These are phyloP conservation scores for Phrynosoma platyrhinos DNA, from an alignment of 2,113 vertebrate species.

Conservation along the genomic window DNA sequence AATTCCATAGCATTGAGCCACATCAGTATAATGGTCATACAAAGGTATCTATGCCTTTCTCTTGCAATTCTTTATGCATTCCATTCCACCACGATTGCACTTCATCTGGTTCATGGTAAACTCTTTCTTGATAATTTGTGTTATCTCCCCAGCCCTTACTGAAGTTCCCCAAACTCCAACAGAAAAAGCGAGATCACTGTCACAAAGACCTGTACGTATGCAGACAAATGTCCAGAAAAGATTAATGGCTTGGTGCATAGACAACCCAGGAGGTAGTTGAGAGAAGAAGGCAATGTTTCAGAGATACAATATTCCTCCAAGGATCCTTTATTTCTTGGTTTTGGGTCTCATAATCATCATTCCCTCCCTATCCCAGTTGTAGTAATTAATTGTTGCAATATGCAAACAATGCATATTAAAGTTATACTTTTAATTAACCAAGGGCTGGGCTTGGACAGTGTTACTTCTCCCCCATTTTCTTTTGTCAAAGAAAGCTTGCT, in stretches of 20 bases:
- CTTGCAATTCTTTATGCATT: too few relatives aligned
- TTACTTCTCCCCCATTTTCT: background rate
- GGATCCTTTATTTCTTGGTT: background rate
- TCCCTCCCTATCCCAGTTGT: too few relatives aligned
- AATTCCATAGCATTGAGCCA: too few relatives aligned
- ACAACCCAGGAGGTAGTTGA: background rate
- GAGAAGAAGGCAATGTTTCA: background rate
- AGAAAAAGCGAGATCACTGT: too few relatives aligned
- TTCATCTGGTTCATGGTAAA: too few relatives aligned
- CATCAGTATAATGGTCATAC: too few relatives aligned
- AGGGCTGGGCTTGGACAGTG: background rate
- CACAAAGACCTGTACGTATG: too few relatives aligned
- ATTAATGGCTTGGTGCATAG: background rate
- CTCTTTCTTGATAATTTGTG: too few relatives aligned
- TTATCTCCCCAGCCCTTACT: too few relatives aligned
- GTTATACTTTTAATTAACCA: background rate
- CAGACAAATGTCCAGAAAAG: background rate
- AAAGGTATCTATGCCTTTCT: too few relatives aligned
- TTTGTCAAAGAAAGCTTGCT: background rate
- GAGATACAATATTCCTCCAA: background rate
- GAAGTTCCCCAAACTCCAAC: too few relatives aligned
- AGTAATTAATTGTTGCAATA: background rate
- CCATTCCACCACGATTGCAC: too few relatives aligned
- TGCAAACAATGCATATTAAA: background rate
- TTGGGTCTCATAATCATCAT: background rate